A percentile compares a stretch with the other conserved stretches of the same genome.
Evolutionary conservation across 1,140 invertebrate species (phyloP).

Genomic region (Patella vulgata): DNA sequence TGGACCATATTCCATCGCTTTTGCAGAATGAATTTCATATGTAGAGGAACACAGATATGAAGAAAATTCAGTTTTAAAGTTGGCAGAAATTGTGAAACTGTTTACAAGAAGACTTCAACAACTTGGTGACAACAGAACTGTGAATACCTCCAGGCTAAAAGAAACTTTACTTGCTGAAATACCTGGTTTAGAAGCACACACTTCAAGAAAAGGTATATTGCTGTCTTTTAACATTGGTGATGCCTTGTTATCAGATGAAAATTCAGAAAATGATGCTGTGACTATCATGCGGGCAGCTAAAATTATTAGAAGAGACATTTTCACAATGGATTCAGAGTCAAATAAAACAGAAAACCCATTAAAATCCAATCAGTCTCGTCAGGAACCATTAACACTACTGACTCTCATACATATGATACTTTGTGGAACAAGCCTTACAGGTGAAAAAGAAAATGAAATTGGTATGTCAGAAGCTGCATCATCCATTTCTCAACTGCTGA

Average conservation of each 20-base stretch:
- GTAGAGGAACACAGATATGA: not conserved
- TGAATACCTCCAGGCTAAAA: constrained; percentile 3
- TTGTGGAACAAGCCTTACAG: not conserved
- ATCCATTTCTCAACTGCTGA: not conserved
- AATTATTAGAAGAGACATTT: constrained; percentile 3
- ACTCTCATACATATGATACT: constrained; percentile 7
- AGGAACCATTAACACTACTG: not conserved
- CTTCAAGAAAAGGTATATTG: not conserved
- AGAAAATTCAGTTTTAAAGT: not conserved
- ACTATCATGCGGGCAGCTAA: constrained; percentile 1
- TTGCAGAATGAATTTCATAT: constrained; percentile 8
- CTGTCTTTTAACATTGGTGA: not conserved
- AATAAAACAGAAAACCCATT: not conserved
- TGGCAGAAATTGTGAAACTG: constrained; percentile 3
- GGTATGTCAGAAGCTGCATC: constrained; percentile 1
- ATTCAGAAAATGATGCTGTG: not conserved
- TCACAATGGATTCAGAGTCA: not conserved
- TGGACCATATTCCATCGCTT: not conserved
- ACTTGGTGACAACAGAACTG: constrained; percentile 5
- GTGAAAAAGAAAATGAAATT: not conserved
- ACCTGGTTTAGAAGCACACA: not conserved
- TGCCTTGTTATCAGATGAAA: constrained; percentile 1
- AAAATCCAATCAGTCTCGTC: too few species aligned
- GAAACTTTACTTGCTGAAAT: constrained; percentile 1
- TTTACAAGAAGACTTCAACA: constrained; percentile 3